Conservation (phyloP, 2,797 vertebrate genomes). For the Pseudotriccus pelzelni region DNA sequence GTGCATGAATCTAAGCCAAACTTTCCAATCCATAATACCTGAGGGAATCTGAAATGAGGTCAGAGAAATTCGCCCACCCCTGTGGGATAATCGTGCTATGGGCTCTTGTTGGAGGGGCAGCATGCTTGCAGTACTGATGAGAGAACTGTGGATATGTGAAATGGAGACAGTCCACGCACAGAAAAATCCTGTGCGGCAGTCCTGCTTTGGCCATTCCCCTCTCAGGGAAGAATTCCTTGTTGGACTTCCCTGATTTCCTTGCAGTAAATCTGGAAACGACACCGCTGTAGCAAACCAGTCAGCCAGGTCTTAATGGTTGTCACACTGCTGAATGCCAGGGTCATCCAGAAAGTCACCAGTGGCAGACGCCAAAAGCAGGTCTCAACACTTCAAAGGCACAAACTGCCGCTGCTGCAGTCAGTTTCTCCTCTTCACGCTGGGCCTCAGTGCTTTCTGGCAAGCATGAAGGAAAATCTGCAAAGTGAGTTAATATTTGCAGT, state of each 20-base stretch:
- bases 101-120: not conserved
- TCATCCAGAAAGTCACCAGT: not conserved
- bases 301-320: not conserved
- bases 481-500: rapidly evolving
- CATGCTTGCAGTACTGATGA: not conserved
- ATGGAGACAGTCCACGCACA: not conserved
- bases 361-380: not conserved
- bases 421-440: rapidly evolving
- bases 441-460: not conserved
- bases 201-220: not conserved
- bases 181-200: not conserved
- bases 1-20: not conserved
- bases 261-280: not conserved
- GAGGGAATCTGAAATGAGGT: not conserved
- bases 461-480: not conserved
- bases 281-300: not conserved
- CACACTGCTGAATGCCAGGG: not conserved
- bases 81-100: not conserved
- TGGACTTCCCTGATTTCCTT: not conserved
- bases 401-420: not conserved
- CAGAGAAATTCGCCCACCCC: not conserved
- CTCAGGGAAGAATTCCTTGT: not conserved
- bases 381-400: not conserved
- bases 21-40: not conserved
- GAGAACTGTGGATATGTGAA: not conserved